Percentiles rank a stretch among this genome's conserved stretches.
phyloP scores from a whole-genome alignment of 2,888 invertebrate species.

The Germaria angustata region DNA sequence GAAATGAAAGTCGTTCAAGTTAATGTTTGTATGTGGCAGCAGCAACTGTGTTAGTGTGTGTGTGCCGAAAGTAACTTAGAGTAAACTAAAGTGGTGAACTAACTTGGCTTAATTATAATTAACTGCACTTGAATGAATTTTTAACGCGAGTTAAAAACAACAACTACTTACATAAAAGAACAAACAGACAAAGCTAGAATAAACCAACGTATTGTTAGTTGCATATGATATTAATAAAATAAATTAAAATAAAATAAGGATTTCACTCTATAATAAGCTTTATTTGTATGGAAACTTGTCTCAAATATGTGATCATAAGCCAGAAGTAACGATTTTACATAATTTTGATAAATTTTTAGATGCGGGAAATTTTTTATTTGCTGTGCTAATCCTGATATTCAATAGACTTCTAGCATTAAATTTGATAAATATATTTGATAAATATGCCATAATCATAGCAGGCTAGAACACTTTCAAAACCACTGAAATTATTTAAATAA shows the following conservation, averaged over 20 bases:
- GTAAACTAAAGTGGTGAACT: slow-evolving; percentile 68
- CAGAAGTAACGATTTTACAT: too few species aligned
- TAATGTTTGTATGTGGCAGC: not conserved
- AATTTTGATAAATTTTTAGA: too few species aligned
- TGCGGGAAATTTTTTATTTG: too few species aligned
- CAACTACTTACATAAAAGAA: not conserved
- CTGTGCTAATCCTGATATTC: too few species aligned
- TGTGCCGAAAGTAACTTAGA: slow-evolving; percentile 59
- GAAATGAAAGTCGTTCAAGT: slow-evolving; percentile 3
- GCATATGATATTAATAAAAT: not conserved
- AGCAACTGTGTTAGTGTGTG: not conserved
- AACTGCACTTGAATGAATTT: slow-evolving; percentile 74
- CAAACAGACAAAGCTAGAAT: not conserved
- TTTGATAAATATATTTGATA: too few species aligned
- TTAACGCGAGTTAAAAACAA: slow-evolving; percentile 31
- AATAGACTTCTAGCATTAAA: too few species aligned
- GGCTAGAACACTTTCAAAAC: too few species aligned
- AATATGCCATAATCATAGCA: too few species aligned
- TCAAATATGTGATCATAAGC: not conserved
- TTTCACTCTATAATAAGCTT: not conserved
- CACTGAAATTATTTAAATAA: too few species aligned
- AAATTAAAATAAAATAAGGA: not conserved
- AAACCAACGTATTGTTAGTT: not conserved
- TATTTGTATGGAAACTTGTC: not conserved
- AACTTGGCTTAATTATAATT: slow-evolving; percentile 79